Evolutionary conservation across 2,113 vertebrate species (phyloP).

Genomic region (Phyllostomus discolor): DNA sequence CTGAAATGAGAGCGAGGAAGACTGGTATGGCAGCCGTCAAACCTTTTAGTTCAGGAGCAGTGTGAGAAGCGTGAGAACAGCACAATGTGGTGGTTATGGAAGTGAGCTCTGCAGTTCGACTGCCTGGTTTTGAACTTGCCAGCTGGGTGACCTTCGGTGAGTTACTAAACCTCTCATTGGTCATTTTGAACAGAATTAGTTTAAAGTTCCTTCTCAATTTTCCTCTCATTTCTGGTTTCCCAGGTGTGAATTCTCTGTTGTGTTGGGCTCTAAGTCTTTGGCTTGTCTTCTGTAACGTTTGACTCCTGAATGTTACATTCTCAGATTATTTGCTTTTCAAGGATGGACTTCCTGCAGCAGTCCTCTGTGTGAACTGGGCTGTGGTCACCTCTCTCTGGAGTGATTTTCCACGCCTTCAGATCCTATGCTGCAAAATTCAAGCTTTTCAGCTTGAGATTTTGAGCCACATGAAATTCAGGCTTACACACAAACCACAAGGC

Average conservation of each 20-base stretch:
- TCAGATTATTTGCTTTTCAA: not conserved
- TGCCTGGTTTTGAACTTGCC: not conserved
- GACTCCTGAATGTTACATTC: not conserved
- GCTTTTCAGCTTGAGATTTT: not conserved
- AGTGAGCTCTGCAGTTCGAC: not conserved
- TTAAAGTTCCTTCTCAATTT: not conserved
- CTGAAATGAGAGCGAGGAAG: not conserved
- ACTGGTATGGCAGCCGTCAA: not conserved
- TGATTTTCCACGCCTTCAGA: not conserved
- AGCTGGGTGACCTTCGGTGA: not conserved
- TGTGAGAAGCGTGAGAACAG: not conserved
- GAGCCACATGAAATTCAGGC: not conserved
- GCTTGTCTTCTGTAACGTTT: not conserved
- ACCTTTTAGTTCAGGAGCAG: not conserved
- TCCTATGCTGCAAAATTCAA: not conserved
- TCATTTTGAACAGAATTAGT: not conserved
- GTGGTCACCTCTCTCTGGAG: not conserved
- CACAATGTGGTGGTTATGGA: not conserved
- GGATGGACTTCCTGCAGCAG: not conserved
- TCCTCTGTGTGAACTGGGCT: not conserved
- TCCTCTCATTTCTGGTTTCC: not conserved
- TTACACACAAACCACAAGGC: not conserved
- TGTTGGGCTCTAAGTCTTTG: not conserved
- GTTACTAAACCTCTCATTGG: not conserved
- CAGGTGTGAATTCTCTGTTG: not conserved